A percentile compares a stretch with the other conserved stretches of the same genome.
Evolutionary conservation across 2,113 vertebrate species (phyloP).

Genomic region (Hymenochirus boettgeri): DNA sequence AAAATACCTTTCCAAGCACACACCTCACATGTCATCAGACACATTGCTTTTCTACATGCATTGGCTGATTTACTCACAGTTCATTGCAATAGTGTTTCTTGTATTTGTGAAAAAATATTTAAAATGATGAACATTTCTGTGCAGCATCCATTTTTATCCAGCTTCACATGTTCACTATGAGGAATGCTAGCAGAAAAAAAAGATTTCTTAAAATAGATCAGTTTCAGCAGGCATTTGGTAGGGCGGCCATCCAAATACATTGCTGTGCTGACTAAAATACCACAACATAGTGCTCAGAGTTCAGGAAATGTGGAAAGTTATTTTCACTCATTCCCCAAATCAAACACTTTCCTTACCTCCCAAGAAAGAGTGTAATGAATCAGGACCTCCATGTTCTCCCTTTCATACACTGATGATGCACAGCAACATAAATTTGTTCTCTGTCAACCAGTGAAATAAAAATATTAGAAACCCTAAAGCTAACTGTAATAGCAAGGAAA

Average conservation of each 20-base stretch:
- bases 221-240: slow-evolving; percentile 23
- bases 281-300: slow-evolving; percentile 8
- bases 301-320: slow-evolving; percentile 10
- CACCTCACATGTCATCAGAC: too few relatives aligned
- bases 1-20: too few relatives aligned
- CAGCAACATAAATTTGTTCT: not conserved
- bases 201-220: slow-evolving; percentile 24
- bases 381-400: not conserved
- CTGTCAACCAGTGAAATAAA: too few relatives aligned
- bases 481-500: too few relatives aligned
- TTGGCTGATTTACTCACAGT: too few relatives aligned
- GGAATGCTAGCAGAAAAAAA: slow-evolving; percentile 17
- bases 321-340: slow-evolving; percentile 6
- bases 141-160: not conserved
- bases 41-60: too few relatives aligned
- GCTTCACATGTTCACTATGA: slow-evolving; percentile 2
- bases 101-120: too few relatives aligned
- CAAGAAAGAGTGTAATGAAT: slow-evolving; percentile 11
- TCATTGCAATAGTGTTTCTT: too few relatives aligned
- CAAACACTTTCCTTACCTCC: slow-evolving; percentile 18
- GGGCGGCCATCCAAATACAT: slow-evolving; percentile 9
- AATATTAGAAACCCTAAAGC: too few relatives aligned
- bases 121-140: too few relatives aligned
- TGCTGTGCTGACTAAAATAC: slow-evolving; percentile 19
- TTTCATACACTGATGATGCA: too few relatives aligned